Percentiles rank a stretch among this genome's conserved stretches.
phyloP scores from a whole-genome alignment of 2,888 invertebrate species.

The Melanotus villosus region DNA sequence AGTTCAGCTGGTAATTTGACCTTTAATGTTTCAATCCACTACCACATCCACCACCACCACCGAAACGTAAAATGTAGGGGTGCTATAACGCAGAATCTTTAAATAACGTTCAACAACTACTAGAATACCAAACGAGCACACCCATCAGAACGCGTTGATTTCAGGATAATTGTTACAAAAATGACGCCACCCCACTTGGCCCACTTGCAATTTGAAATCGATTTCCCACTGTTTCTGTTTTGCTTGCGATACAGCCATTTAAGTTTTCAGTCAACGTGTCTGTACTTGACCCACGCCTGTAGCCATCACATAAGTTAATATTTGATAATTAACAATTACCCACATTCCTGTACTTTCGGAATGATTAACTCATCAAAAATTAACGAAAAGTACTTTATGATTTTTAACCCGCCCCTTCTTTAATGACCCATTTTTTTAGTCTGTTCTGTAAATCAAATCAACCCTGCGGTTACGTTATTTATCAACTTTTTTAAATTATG shows the following conservation, averaged over 20 bases:
- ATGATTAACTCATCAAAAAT: constrained; percentile 17
- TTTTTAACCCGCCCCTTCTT: not conserved
- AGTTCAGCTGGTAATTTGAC: not conserved
- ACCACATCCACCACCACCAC: not conserved
- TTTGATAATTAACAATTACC: constrained; percentile 22
- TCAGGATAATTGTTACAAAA: constrained; percentile 17
- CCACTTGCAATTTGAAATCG: constrained; percentile 6
- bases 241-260: not conserved
- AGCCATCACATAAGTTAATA: constrained; percentile 1
- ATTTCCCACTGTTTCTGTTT: constrained; percentile 11
- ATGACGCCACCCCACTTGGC: not conserved
- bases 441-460: not conserved
- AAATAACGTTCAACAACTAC: not conserved
- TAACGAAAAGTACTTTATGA: not conserved
- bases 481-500: not conserved
- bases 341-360: not conserved
- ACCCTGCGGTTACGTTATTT: too few species aligned
- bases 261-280: constrained; percentile 8
- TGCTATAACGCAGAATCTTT: not conserved
- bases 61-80: not conserved
- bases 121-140: not conserved
- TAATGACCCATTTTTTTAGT: not conserved
- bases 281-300: constrained; percentile 15
- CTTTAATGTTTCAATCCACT: not conserved
- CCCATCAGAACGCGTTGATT: not conserved